Base-by-base conservation (phyloP, 2,113 vertebrate genomes). In the Cyphomyrus discorhynchus region DNA sequence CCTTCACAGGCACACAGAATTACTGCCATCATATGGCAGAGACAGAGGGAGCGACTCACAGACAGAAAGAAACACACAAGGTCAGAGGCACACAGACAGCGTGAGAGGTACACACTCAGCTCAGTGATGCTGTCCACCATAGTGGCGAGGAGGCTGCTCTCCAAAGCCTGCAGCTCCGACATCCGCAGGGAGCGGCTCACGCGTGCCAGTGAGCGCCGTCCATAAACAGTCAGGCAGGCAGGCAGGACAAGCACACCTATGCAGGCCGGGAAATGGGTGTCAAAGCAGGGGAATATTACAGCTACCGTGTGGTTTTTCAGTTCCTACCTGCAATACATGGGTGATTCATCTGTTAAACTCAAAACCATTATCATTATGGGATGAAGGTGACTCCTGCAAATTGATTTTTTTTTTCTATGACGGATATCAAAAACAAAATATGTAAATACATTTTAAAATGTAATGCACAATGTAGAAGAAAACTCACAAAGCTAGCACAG, bases 81-180 rank as follows among this genome's bases (percentile, higher is more conserved):
- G 24, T 39, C 27, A 56, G 11, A 39, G 50, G 27, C 50, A 21
- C 3, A 56, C n/a, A 42, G 27, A 87, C 74, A 53, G 31, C 15
- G 13, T 24, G 45, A 31, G 84, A 35, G 50, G 21, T 19, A 88
- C 91, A 90, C 35, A 92, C 91, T 90, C 46, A 92, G 91, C 74
- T 91, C 91, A 45, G 90, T 87, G 24, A 92, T 83, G 87, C 90
- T 92, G 90, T 90, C 91, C 89, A 91, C 89, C 4, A 11, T 50
- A 35, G 89, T 90, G 39, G 91, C 62, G 31, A 92, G 90, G 58
- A 92, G 83, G 19, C 85, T 53, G 21, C 89, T 89, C 74, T 92
- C 90, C 88, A 92, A 82, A 24, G 50, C 90, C 86, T 86, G 89
- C 53, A 92, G 89, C 87, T 92, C 91, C 1, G 56, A 35, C 49